phyloP scores from a whole-genome alignment of 2,888 invertebrate genomes.

The Lamproptera curius region DNA sequence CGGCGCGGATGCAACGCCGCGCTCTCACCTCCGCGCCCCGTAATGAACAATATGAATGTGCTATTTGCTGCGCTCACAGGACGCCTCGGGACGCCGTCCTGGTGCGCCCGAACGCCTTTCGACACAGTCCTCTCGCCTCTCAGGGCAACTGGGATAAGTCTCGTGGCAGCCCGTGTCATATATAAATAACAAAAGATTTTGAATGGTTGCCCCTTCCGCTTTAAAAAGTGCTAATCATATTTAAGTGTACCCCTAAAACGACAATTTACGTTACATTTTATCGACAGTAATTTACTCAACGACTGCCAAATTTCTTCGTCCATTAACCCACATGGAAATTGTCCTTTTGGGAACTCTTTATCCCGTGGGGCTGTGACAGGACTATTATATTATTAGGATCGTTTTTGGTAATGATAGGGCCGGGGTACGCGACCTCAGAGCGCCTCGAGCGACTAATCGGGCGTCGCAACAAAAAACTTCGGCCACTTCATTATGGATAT shows the following conservation, averaged over 20 bases:
- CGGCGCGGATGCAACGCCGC: slow-evolving; percentile 62
- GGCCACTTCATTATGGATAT: slow-evolving; percentile 67
- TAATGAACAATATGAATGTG: slow-evolving; percentile 74
- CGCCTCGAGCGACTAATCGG: slow-evolving; percentile 67
- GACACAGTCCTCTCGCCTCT: slow-evolving; percentile 5
- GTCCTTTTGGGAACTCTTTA: slow-evolving; percentile 65
- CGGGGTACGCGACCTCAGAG: slow-evolving; percentile 55
- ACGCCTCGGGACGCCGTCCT: slow-evolving; percentile 14
- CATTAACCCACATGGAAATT: slow-evolving; percentile 66
- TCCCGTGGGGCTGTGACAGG: slow-evolving; percentile 68
- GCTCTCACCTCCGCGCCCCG: slow-evolving; percentile 69
- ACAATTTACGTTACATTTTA: slow-evolving; percentile 50
- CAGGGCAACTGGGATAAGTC: slow-evolving; percentile 2
- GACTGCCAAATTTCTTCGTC: slow-evolving; percentile 61
- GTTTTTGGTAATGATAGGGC: slow-evolving; percentile 74
- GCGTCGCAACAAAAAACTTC: slow-evolving; percentile 58
- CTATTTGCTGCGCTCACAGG: slow-evolving; percentile 47
- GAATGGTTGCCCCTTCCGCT: too few relatives aligned
- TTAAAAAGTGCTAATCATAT: slow-evolving; percentile 2
- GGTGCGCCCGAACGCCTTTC: slow-evolving; percentile 19
- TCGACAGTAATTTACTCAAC: slow-evolving; percentile 52
- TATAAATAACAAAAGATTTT: slow-evolving; percentile 5
- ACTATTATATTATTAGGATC: slow-evolving; percentile 76
- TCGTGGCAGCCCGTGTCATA: slow-evolving; percentile 2
- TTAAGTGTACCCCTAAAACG: slow-evolving; percentile 36